A percentile compares a stretch with the other conserved stretches of the same genome.
These are phyloP conservation scores for Melanotaenia duboulayi DNA, from an alignment of 2,113 vertebrate genomes.

Conservation along the genomic window DNA sequence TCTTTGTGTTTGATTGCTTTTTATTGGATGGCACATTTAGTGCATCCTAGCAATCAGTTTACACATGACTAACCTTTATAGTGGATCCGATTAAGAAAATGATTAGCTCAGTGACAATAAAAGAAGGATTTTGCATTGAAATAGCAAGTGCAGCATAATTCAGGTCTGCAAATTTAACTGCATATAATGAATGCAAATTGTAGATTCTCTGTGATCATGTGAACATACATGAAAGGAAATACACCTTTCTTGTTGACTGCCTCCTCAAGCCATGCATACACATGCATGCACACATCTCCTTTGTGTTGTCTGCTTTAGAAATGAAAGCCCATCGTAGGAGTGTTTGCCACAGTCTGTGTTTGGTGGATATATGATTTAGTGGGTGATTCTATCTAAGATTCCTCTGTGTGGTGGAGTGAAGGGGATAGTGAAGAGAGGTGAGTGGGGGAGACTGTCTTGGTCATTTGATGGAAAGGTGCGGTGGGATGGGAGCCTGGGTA, in stretches of 20 bases:
- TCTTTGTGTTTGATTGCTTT: not conserved
- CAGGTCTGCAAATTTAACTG: not conserved
- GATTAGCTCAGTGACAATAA: not conserved
- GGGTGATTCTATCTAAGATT: slow-evolving; percentile 64
- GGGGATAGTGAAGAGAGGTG: slow-evolving; percentile 45
- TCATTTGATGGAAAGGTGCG: slow-evolving; percentile 69
- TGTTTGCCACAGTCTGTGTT: slow-evolving; percentile 61
- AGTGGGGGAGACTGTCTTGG: slow-evolving; percentile 35
- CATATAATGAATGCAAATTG: not conserved
- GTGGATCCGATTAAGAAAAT: not conserved
- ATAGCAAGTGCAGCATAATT: not conserved
- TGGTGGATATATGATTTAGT: slow-evolving; percentile 68
- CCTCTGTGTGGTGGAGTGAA: slow-evolving; percentile 55
- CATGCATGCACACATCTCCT: not conserved
- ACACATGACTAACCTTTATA: not conserved
- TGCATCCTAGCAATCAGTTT: not conserved
- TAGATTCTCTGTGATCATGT: not conserved
- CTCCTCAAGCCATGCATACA: slow-evolving; percentile 1
- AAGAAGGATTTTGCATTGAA: not conserved
- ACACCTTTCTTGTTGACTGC: slow-evolving; percentile 5
- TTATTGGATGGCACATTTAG: not conserved
- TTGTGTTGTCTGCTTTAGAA: slow-evolving; percentile 55
- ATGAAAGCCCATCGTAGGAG: slow-evolving; percentile 60
- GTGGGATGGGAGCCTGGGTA: slow-evolving; percentile 45
- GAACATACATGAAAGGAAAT: slow-evolving; percentile 16